phyloP scores from a whole-genome alignment of 2,888 invertebrate species.

The Chromoteleia sp. region DNA sequence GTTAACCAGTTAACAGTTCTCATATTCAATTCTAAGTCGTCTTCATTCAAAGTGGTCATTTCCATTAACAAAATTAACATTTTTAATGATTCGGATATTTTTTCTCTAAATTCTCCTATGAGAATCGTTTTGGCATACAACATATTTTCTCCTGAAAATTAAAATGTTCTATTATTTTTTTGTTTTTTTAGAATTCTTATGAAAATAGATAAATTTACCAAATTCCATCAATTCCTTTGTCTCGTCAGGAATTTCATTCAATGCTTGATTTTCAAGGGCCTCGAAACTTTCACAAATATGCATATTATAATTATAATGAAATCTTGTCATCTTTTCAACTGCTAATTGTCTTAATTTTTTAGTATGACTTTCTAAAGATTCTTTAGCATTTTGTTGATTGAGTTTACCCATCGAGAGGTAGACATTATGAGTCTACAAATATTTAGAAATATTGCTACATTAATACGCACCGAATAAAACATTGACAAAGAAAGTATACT shows the following conservation, averaged over 20 bases:
- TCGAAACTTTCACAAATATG: slow-evolving; percentile 91
- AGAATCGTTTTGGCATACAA: slow-evolving; percentile 90
- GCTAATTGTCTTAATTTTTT: slow-evolving; percentile 86
- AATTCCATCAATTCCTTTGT: slow-evolving; percentile 92
- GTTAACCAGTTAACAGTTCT: slow-evolving; percentile 93
- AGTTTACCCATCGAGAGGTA: slow-evolving; percentile 89
- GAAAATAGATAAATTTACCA: too few species aligned
- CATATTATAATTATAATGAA: slow-evolving; percentile 88
- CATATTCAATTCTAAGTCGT: slow-evolving; percentile 93
- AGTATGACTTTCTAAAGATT: slow-evolving; percentile 87
- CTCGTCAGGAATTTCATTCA: slow-evolving; percentile 89
- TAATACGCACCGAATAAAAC: too few species aligned
- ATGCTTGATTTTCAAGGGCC: slow-evolving; percentile 88
- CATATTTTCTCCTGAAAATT: slow-evolving; percentile 89
- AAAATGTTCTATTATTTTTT: not conserved
- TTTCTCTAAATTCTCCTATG: slow-evolving; percentile 89
- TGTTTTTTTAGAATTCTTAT: not conserved
- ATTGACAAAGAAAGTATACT: not conserved
- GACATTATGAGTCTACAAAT: slow-evolving; percentile 86
- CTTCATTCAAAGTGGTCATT: slow-evolving; percentile 89
- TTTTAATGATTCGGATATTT: slow-evolving; percentile 89
- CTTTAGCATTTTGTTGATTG: slow-evolving; percentile 88
- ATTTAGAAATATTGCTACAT: not conserved
- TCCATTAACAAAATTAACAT: slow-evolving; percentile 90
- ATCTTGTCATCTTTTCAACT: slow-evolving; percentile 87